Base-by-base conservation (phyloP, 1,140 invertebrate genomes). In the Drosophila kanapiae region DNA sequence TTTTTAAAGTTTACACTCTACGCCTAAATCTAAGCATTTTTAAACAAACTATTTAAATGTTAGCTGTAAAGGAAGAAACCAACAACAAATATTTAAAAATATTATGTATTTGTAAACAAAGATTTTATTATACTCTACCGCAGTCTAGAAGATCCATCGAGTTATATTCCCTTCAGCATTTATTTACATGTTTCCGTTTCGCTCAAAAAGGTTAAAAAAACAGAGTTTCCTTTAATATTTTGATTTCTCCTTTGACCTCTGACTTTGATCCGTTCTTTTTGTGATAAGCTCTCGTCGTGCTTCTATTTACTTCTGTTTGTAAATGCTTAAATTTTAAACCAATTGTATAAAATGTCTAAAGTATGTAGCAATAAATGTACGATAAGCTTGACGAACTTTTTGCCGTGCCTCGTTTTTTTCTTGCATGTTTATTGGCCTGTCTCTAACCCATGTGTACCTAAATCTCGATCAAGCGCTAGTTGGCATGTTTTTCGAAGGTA, bases 21-120 rank as follows among this genome's bases (percentile, higher is more conserved):
- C 56, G 37, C 76, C 72, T 77, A 63, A 63, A 45, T 62, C 74
- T 85, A 85, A 86, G 82, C 57, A 63, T 88, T 75, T 80, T 80
- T 43, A 61, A 87, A 56, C 48, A 69, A 84, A 53, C 78, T 84
- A 87, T 80, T 83, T 87, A 78, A 72, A 80, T 65, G 70, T 65
- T 88, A 88, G 80, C 54, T 59, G 60, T 48, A 71, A 38, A 35
- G 35, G 31, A 13, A 47, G 60, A 33, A 64, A 42, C 49, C 56
- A 76, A 4, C 54, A 56, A 62, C n/a, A 42, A 62, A 88, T 87
- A 84, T 84, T 87, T 62, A 60, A 78, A 43, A 88, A 88, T 88
- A 87, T 87, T 87, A 84, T 76, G 69, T 83, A 88, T 71, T 63
- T 88, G 67, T 84, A 80, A 80, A 84, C 80, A 80, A 84, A 81